Conservation (phyloP, 2,888 invertebrate species). For the Tetragnatha montana region DNA sequence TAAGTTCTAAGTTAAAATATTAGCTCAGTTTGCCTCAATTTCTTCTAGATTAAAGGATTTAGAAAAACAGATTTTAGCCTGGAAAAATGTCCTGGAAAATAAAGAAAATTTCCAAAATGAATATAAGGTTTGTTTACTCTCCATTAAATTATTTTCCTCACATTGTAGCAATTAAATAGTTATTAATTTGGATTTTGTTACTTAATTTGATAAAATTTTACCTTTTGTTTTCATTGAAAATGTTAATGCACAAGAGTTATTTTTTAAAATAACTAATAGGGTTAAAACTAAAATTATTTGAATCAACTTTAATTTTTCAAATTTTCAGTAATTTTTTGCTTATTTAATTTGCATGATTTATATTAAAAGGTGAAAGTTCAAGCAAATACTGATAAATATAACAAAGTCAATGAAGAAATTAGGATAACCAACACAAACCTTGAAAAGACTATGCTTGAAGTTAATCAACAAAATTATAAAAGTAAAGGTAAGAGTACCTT, state of each 20-base stretch:
- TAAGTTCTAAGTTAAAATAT: too few species aligned
- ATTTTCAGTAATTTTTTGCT: background rate
- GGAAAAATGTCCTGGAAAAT: background rate
- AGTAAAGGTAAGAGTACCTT: constrained; percentile 7
- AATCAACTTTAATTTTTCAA: too few species aligned
- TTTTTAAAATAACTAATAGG: too few species aligned
- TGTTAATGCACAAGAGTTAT: too few species aligned
- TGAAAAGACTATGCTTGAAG: background rate
- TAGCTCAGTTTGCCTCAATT: too few species aligned
- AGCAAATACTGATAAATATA: background rate
- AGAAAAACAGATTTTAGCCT: constrained; percentile 8
- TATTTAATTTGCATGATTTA: background rate
- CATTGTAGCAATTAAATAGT: too few species aligned
- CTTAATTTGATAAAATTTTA: too few species aligned
- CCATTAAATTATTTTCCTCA: too few species aligned
- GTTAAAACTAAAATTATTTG: too few species aligned
- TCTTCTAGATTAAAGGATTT: constrained; percentile 13
- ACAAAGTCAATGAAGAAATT: background rate
- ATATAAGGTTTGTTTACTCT: background rate
- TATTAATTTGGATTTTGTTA: too few species aligned
- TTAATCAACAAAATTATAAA: background rate
- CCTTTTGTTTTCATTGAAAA: too few species aligned
- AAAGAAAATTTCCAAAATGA: background rate
- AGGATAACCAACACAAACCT: background rate
- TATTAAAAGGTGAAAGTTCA: background rate